A percentile compares a stretch with the other conserved stretches of the same genome.
Conservation (phyloP, 2,797 vertebrate species). For the Hippopotamyrus pictus region DNA sequence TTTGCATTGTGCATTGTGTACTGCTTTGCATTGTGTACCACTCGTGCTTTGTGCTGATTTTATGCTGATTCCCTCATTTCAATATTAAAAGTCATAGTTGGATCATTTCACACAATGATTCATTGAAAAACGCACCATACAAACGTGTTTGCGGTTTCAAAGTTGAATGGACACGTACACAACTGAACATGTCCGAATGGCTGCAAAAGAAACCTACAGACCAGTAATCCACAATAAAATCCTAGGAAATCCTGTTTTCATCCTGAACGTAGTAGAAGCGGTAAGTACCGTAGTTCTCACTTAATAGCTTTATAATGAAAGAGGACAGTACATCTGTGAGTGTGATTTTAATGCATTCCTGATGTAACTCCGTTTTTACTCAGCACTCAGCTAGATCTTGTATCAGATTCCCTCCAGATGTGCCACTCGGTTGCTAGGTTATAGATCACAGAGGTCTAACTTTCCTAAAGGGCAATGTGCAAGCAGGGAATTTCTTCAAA, state of each 20-base stretch:
- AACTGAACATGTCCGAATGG: not conserved
- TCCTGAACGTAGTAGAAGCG: not conserved
- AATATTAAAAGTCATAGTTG: not conserved
- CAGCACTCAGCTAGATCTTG: not conserved
- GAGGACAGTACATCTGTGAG: not conserved
- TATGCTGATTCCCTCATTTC: not conserved
- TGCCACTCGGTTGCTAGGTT: not conserved
- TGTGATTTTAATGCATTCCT: slow-evolving; percentile 6
- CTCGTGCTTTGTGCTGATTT: not conserved
- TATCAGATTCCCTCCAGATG: not conserved
- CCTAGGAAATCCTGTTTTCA: not conserved
- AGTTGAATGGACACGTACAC: not conserved
- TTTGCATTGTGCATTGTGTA: not conserved
- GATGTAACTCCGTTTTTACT: not conserved
- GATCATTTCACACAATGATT: not conserved
- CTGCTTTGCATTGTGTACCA: not conserved
- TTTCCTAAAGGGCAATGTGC: not conserved
- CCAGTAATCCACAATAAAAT: too few relatives aligned
- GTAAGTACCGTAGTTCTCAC: not conserved
- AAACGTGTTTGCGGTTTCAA: not conserved
- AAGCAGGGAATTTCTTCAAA: not conserved
- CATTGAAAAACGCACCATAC: not conserved
- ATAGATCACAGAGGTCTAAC: not conserved
- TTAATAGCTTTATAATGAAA: not conserved
- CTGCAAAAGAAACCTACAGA: not conserved